Conservation (phyloP, 2,113 vertebrate species). For the Barnardius zonarius region DNA sequence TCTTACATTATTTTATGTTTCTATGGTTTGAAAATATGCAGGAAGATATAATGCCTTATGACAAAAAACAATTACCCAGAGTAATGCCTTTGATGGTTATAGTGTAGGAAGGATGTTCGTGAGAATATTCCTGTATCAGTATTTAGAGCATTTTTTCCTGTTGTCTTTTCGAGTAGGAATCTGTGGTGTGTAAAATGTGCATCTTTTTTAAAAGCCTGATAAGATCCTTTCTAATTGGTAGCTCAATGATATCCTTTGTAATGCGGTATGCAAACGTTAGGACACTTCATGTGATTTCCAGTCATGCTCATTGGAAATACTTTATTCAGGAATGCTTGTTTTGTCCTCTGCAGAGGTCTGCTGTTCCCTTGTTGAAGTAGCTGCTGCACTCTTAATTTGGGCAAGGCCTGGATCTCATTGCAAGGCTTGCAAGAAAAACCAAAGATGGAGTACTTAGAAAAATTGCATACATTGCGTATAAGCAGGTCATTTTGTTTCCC, state of each 20-base stretch:
- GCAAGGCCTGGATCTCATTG: background rate
- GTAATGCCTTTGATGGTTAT: background rate
- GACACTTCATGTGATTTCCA: accelerated
- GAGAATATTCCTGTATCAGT: background rate
- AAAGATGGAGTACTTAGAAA: background rate
- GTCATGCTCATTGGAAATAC: background rate
- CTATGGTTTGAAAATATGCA: background rate
- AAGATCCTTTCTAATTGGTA: background rate
- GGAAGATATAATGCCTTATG: background rate
- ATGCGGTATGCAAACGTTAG: background rate
- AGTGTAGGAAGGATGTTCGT: background rate
- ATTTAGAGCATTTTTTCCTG: background rate
- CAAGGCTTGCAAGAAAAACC: background rate
- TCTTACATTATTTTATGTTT: background rate
- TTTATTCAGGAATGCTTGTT: background rate
- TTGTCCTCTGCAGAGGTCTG: background rate
- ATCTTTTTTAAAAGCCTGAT: background rate
- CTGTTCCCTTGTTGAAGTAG: background rate
- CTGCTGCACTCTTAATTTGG: background rate
- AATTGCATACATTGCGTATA: background rate
- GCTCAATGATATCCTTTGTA: background rate
- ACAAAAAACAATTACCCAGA: background rate
- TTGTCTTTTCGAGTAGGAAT: background rate
- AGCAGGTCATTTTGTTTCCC: background rate
- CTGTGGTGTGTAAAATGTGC: accelerated